phyloP scores from a whole-genome alignment of 2,797 vertebrate genomes.

The Oreochromis grahami region DNA sequence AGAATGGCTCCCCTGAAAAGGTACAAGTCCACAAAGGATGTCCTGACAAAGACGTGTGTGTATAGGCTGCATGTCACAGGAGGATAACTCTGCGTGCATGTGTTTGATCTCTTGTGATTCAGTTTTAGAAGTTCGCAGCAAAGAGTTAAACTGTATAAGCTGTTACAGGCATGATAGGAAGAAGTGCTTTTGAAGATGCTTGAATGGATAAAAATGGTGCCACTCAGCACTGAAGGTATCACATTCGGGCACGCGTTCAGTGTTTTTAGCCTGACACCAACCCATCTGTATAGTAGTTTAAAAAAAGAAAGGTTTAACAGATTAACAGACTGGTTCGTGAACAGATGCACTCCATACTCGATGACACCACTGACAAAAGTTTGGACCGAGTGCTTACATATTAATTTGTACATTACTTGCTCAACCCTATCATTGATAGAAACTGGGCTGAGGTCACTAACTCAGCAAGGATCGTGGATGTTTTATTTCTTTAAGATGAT shows the following conservation, averaged over 20 bases:
- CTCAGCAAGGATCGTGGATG: neutral
- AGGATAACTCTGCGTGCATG: constrained; percentile 11
- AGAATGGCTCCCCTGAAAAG: constrained; percentile 67
- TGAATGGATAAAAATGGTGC: constrained; percentile 3
- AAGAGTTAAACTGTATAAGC: constrained; percentile 9
- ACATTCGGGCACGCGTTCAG: neutral
- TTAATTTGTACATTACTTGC: neutral
- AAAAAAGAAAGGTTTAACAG: neutral
- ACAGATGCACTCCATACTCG: neutral
- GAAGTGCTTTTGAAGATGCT: constrained; percentile 11
- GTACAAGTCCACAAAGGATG: constrained; percentile 68
- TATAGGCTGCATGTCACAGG: constrained; percentile 54
- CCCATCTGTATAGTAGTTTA: neutral
- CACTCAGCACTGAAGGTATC: neutral
- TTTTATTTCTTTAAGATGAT: neutral
- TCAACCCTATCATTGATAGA: neutral
- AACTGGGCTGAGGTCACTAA: neutral
- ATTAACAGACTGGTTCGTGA: neutral
- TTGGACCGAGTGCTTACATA: neutral
- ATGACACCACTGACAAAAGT: neutral
- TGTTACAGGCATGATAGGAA: neutral
- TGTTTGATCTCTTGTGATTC: constrained; percentile 28
- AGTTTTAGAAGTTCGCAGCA: constrained; percentile 1
- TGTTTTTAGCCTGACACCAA: neutral
- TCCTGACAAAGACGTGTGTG: constrained; percentile 62